Conservation (phyloP, 2,888 invertebrate genomes). For the Adineta ricciae region DNA sequence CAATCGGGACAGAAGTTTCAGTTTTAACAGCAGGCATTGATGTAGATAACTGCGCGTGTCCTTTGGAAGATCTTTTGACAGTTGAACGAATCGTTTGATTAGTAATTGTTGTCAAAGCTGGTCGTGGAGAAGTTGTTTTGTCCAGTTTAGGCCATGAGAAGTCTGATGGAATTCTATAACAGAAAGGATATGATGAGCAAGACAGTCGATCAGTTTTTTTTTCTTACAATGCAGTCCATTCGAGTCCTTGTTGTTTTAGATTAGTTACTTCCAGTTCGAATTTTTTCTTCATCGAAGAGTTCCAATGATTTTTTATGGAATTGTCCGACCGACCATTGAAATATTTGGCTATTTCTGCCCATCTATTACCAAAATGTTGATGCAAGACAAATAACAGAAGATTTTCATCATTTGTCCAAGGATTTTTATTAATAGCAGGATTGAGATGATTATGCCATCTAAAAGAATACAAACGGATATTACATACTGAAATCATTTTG, state of each 20-base stretch:
- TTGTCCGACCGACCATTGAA: slow-evolving; percentile 90
- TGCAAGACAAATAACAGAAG: slow-evolving; percentile 72
- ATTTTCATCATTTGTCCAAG: slow-evolving; percentile 87
- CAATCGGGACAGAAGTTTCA: neutral
- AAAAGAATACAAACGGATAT: neutral
- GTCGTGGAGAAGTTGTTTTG: neutral
- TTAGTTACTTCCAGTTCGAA: slow-evolving; percentile 36
- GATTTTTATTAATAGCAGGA: slow-evolving; percentile 87
- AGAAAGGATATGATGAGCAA: no score
- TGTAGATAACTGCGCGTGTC: neutral
- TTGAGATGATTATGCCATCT: slow-evolving; percentile 92
- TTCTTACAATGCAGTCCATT: slow-evolving; percentile 17
- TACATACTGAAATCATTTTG: neutral
- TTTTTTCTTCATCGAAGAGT: slow-evolving; percentile 71
- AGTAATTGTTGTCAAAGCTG: neutral
- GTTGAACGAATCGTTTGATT: neutral
- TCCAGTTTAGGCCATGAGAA: neutral
- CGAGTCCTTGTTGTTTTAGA: slow-evolving; percentile 2
- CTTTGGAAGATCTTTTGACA: neutral
- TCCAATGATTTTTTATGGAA: slow-evolving; percentile 98
- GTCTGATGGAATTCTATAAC: neutral
- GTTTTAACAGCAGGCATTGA: neutral
- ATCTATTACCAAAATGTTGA: slow-evolving; percentile 79
- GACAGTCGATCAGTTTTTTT: neutral
- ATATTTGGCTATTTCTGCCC: slow-evolving; percentile 91